A percentile compares a stretch with the other conserved stretches of the same genome.
phyloP scores from a whole-genome alignment of 1,140 invertebrate genomes.

The Phocides pigmalion region DNA sequence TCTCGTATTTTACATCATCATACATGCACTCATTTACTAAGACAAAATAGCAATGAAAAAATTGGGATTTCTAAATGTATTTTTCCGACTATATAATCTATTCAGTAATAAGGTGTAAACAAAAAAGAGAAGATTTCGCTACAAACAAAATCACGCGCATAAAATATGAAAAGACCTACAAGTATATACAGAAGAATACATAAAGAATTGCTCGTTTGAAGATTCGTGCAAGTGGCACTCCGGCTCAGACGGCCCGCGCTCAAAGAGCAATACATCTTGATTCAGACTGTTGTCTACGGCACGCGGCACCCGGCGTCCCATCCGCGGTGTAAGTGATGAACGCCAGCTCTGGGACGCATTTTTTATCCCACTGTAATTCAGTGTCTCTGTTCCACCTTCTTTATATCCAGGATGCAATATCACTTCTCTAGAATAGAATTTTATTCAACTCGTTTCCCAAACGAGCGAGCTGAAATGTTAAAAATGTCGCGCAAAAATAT shows the following conservation, averaged over 20 bases:
- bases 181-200: no score
- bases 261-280: slow-evolving; percentile 13
- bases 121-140: no score
- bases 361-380: slow-evolving; percentile 15
- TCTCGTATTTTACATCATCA: no score
- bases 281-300: slow-evolving; percentile 13
- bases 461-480: slow-evolving; percentile 14
- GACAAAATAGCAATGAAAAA: no score
- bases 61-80: no score
- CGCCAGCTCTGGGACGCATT: slow-evolving; percentile 21
- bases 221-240: not conserved
- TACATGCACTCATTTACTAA: no score
- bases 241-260: not conserved
- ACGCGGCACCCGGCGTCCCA: not conserved
- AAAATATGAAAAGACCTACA: no score
- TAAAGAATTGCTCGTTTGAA: no score
- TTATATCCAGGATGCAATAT: slow-evolving; percentile 2
- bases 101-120: no score
- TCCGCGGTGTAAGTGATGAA: slow-evolving; percentile 8
- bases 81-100: no score
- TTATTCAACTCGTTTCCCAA: slow-evolving; percentile 3
- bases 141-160: no score
- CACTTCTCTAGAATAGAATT: slow-evolving; percentile 8
- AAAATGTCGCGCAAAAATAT: slow-evolving; percentile 19
- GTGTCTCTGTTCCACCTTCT: not conserved